Base-by-base conservation (phyloP, 2,113 vertebrate species). In the Chamaea fasciata region DNA sequence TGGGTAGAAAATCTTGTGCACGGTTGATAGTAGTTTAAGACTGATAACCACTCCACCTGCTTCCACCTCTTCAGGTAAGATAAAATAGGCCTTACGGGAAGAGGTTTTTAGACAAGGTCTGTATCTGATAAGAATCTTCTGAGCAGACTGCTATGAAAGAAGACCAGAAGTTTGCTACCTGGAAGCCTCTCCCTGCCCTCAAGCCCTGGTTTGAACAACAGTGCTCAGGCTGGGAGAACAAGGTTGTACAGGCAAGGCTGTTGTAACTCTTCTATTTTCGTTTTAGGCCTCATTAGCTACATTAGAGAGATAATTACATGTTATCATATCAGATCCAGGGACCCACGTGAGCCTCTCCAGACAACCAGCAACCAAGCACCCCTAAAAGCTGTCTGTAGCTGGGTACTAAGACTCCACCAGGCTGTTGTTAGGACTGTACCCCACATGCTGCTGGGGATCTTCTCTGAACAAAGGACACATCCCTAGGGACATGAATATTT, bases 381-480 rank as follows among this genome's bases (percentile, higher is more conserved):
- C 18, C n/a, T 67, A 21, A 69, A 78, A 71, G 8, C 41, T 64
- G 13, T 35, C 7, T 55, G 17, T 68, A 53, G 5, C 27, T 84
- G 74, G 11, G 15, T 35, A 42, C 68, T 75, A 65, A 80, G 50
- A 7, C 41, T 79, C 39, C 47, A 46, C 33, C 24, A 75, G 35
- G 18, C 10, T 71, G 9, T 35, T 79, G 47, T 53, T 27, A 56
- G 47, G 15, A n/a, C 4, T 56, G 13, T 15, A 52, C 13, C 28
- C 35, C 4, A 3, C 5, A 7, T 4, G 2, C 10, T 0, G 0
- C 19, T 44, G 63, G 24, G 24, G 35, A 52, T 68, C 30, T 49
- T 73, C 60, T 92, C 63, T 77, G 28, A 47, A 56, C 14, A 77
- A 69, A 81, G 64, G 50, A 64, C 23, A 39, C 9, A 24, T 47